A percentile compares a stretch with the other conserved stretches of the same genome.
These are phyloP conservation scores for Perca flavescens DNA, from an alignment of 2,113 vertebrate genomes.

Conservation along the genomic window DNA sequence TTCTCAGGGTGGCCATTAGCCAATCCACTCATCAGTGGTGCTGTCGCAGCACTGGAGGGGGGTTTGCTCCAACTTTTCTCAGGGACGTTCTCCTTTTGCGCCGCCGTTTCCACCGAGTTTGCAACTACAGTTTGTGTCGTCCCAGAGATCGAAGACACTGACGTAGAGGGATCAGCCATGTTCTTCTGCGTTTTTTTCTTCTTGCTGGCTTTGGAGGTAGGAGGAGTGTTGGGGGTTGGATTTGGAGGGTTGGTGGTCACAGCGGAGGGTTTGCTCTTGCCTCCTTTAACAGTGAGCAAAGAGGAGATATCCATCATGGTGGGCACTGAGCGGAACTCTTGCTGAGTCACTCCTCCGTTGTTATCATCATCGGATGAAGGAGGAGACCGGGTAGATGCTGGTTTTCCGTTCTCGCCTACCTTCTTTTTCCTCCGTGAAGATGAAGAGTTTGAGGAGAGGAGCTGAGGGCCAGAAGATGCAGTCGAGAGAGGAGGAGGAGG, in stretches of 20 bases:
- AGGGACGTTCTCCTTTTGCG: constrained; percentile 81
- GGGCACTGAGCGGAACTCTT: constrained; percentile 87
- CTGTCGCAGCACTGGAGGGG: background rate
- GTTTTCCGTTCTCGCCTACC: constrained; percentile 73
- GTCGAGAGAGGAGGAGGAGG: constrained; percentile 54
- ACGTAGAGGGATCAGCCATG: background rate
- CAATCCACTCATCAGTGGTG: constrained; percentile 65
- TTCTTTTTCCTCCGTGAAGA: constrained; percentile 86
- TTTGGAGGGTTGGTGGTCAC: constrained; percentile 62
- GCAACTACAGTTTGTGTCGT: background rate
- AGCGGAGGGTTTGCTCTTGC: constrained; percentile 64
- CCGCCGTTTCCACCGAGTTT: background rate
- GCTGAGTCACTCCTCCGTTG: constrained; percentile 78
- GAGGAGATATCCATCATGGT: constrained; percentile 92
- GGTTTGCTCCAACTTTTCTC: constrained; percentile 81
- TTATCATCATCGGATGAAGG: constrained; percentile 83
- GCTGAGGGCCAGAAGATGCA: constrained; percentile 63
- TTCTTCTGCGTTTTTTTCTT: constrained; percentile 89
- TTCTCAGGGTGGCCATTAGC: constrained; percentile 88
- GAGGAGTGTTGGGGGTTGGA: constrained; percentile 32
- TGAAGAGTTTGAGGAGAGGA: constrained; percentile 56
- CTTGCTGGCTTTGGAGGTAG: constrained; percentile 83
- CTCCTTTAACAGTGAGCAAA: constrained; percentile 85
- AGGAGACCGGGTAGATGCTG: constrained; percentile 66
- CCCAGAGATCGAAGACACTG: background rate